Conservation (phyloP, 2,113 vertebrate species). For the Megaleporinus macrocephalus region DNA sequence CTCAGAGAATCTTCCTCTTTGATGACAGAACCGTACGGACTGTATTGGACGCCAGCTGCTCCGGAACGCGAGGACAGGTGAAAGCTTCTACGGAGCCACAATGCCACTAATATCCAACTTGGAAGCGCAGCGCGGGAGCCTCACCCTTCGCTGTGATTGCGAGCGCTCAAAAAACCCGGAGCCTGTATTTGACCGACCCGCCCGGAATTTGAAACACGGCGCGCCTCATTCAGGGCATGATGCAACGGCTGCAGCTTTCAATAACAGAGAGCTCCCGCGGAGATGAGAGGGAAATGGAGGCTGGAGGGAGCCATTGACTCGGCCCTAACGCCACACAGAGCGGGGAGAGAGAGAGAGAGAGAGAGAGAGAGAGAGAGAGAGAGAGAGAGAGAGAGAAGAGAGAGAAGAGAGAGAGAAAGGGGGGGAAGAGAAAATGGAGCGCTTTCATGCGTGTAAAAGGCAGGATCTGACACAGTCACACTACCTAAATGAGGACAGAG, state of each 20-base stretch:
- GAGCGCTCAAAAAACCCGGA: not conserved
- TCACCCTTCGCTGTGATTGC: slow-evolving; percentile 3
- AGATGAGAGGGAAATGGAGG: slow-evolving; percentile 32
- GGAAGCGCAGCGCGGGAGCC: not conserved
- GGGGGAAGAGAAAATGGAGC: not conserved
- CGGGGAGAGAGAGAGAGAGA: slow-evolving; percentile 3
- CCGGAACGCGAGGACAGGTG: not conserved
- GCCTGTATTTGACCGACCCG: not conserved
- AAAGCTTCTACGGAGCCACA: not conserved
- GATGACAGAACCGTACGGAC: not conserved
- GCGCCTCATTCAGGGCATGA: slow-evolving; percentile 9
- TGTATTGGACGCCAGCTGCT: not conserved
- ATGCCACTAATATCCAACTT: slow-evolving; percentile 3
- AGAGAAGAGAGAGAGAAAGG: slow-evolving; percentile 2
- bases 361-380: slow-evolving; percentile 16
- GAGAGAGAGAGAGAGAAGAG: not conserved
- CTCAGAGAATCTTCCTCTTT: not conserved
- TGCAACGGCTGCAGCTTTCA: slow-evolving; percentile 14
- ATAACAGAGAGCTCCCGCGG: slow-evolving; percentile 22
- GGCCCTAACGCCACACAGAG: slow-evolving; percentile 16
- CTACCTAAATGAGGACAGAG: not conserved
- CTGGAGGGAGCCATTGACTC: slow-evolving; percentile 2
- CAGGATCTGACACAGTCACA: slow-evolving; percentile 22
- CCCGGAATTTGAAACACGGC: not conserved
- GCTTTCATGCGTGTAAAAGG: slow-evolving; percentile 38